A percentile compares a stretch with the other conserved stretches of the same genome.
Conservation (phyloP, 2,113 vertebrate species). For the Leucoraja erinaceus region DNA sequence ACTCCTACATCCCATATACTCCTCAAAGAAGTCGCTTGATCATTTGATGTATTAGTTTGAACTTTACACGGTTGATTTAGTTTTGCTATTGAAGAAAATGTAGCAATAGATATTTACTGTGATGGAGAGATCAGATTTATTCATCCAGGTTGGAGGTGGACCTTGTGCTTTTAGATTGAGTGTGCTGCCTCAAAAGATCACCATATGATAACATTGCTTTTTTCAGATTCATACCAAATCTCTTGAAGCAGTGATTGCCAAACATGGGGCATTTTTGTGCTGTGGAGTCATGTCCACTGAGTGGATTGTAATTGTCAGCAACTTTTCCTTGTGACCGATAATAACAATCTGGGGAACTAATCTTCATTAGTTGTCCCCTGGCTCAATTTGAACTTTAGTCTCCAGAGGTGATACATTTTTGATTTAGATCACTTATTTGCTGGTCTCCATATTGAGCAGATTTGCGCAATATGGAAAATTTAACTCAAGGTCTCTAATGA, state of each 20-base stretch:
- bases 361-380: conserved; percentile 35
- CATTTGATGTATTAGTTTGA: background rate
- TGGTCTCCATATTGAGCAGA: conserved; percentile 38
- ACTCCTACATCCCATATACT: too few relatives aligned
- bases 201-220: conserved; percentile 23
- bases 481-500: conserved; percentile 36
- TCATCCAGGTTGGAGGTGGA: background rate
- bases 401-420: conserved; percentile 36
- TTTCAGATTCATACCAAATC: conserved; percentile 12
- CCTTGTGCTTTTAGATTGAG: background rate
- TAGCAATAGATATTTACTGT: background rate
- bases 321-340: conserved; percentile 32
- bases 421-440: conserved; percentile 34
- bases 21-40: too few relatives aligned
- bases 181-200: conserved; percentile 27
- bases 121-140: background rate
- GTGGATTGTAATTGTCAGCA: conserved; percentile 32
- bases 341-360: conserved; percentile 32
- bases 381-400: conserved; percentile 36
- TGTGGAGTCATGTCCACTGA: conserved; percentile 32
- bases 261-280: conserved; percentile 35
- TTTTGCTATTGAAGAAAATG: background rate
- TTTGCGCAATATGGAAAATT: conserved; percentile 38
- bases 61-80: background rate
- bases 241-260: conserved; percentile 12